phyloP scores from a whole-genome alignment of 2,888 invertebrate species.

The Leptinotarsa juncta region DNA sequence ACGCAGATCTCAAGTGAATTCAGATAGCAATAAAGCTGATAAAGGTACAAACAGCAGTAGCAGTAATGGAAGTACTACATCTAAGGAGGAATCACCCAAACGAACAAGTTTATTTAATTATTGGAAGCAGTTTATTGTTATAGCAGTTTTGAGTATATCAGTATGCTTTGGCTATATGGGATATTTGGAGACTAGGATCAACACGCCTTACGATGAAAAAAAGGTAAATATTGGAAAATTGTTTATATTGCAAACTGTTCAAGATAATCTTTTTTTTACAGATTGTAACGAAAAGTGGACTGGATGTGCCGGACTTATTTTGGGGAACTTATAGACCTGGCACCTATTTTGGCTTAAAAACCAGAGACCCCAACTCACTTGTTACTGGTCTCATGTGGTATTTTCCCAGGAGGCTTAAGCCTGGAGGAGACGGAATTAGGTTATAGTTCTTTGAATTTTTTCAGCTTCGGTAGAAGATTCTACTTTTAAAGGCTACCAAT shows the following conservation, averaged over 20 bases:
- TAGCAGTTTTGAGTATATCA: constrained; percentile 75
- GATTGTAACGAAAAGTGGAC: constrained; percentile 78
- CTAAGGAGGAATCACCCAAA: constrained; percentile 52
- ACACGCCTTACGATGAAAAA: constrained; percentile 83
- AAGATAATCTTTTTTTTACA: constrained; percentile 55
- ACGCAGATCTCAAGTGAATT: constrained; percentile 38
- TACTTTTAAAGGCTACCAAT: no score
- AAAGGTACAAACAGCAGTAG: constrained; percentile 63
- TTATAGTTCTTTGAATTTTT: constrained; percentile 54
- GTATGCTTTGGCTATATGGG: constrained; percentile 82
- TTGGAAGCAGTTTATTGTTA: constrained; percentile 75
- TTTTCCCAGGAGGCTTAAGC: constrained; percentile 75
- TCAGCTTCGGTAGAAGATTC: background rate
- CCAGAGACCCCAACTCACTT: constrained; percentile 87
- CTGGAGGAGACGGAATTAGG: constrained; percentile 82
- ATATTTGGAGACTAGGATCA: constrained; percentile 88
- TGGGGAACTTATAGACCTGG: constrained; percentile 96
- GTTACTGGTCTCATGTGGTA: constrained; percentile 98
- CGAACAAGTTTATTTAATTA: constrained; percentile 53
- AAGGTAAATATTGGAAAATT: constrained; percentile 69
- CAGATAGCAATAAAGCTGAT: constrained; percentile 48
- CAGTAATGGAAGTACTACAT: constrained; percentile 63
- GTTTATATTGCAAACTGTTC: background rate
- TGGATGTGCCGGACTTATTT: constrained; percentile 81
- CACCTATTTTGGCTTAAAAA: constrained; percentile 91